Base-by-base conservation (phyloP, 2,797 vertebrate genomes). In the Halcyon badia region DNA sequence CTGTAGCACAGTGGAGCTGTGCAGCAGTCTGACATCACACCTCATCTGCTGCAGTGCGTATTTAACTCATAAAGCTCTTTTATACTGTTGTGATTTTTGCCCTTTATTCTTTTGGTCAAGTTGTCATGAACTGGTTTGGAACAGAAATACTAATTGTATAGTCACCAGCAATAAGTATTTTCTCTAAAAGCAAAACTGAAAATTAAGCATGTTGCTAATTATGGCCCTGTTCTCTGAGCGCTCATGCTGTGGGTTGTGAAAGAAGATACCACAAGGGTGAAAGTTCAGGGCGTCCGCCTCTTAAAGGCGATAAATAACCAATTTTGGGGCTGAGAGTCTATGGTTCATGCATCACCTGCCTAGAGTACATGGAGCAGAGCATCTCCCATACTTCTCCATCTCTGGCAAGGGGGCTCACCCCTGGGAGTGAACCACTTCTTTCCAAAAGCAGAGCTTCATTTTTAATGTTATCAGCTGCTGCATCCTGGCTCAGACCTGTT, bases 121-220 rank as follows among this genome's bases (percentile, higher is more conserved):
- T 70, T 75, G 51, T 78, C 57, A 17, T 70, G 87, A 88, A 39
- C 44, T 51, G 48, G 21, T 88, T 88, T 66, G 37, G 52, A 90
- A 75, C 33, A 85, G 61, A 88, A 85, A 60, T 60, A 64, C 37
- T 78, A 52, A 70, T 73, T 75, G 20, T 46, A 8, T 21, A 33
- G 41, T 85, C 70, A 75, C 46, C n/a, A 41, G 26, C 51, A 78
- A 46, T 28, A 71, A 44, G 16, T 62, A 68, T 69, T 90, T 77
- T 95, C 83, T 52, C 42, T 78, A 77, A 82, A 96, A 93, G 26
- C 44, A 88, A 66, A 95, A 89, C 51, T 24, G 7, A 54, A 83
- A 84, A 58, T 92, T 26, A 66, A 78, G 18, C 6, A 0, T 68
- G 30, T 56, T 90, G 70, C 37, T 89, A 68, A 80, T 94, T 62